Conservation (phyloP, 2,113 vertebrate species). For the Dasypus novemcinctus region DNA sequence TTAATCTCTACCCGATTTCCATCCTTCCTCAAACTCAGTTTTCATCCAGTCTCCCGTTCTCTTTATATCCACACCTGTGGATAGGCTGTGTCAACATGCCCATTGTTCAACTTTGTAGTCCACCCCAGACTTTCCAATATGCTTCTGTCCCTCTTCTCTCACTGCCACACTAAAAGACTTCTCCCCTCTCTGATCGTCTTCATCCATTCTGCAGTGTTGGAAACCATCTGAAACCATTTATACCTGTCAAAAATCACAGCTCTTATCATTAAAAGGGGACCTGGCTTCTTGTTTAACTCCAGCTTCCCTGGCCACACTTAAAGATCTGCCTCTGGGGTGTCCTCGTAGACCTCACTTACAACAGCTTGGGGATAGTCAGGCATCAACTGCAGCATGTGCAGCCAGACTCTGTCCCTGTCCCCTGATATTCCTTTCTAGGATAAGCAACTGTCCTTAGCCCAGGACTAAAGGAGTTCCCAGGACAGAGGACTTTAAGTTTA, state of each 20-base stretch:
- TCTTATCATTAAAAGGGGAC: neutral
- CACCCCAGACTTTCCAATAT: neutral
- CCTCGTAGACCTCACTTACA: neutral
- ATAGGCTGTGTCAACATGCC: rapidly evolving
- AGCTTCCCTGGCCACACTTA: neutral
- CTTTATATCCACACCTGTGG: neutral
- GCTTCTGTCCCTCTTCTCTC: neutral
- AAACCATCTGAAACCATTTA: neutral
- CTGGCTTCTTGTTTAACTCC: neutral
- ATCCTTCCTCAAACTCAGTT: neutral
- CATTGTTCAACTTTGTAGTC: neutral
- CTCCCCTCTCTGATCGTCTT: neutral
- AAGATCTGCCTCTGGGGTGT: neutral
- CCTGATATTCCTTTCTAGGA: neutral
- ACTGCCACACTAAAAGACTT: neutral
- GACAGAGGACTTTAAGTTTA: neutral
- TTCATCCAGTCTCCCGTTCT: neutral
- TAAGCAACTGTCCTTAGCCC: neutral
- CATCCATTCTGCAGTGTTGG: neutral
- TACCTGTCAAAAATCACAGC: neutral
- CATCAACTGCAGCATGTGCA: neutral
- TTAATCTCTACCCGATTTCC: neutral
- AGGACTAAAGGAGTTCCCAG: neutral
- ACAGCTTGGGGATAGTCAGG: neutral
- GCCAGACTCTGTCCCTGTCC: neutral